Evolutionary conservation across 2,888 invertebrate species (phyloP).

Genomic region (Gastrophysa polygoni): DNA sequence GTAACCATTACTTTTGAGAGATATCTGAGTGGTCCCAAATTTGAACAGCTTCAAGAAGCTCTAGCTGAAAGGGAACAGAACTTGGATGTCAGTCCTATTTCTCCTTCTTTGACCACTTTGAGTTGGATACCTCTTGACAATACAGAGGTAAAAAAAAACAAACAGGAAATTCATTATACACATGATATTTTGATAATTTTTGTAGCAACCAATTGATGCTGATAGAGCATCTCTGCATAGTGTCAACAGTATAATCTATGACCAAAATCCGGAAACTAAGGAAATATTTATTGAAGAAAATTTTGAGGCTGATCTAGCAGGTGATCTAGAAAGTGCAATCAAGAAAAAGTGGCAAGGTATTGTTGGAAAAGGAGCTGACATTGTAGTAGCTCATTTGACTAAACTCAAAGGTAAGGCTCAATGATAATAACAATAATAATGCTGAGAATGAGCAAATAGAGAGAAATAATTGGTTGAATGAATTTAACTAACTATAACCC

Average conservation of each 20-base stretch:
- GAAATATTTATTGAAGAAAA: slow-evolving; percentile 58
- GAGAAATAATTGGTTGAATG: too few species aligned
- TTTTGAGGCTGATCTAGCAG: slow-evolving; percentile 58
- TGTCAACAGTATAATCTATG: slow-evolving; percentile 75
- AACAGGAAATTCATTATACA: too few species aligned
- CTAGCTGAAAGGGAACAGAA: slow-evolving; percentile 66
- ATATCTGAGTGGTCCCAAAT: slow-evolving; percentile 92
- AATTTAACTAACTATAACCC: too few species aligned
- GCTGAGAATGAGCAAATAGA: too few species aligned
- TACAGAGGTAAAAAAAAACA: slow-evolving; percentile 60
- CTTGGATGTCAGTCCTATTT: slow-evolving; percentile 62
- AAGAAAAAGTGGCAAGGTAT: slow-evolving; percentile 81
- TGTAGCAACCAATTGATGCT: slow-evolving; percentile 70
- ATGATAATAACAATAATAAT: too few species aligned
- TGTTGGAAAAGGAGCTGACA: slow-evolving; percentile 80
- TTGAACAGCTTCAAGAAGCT: slow-evolving; percentile 88
- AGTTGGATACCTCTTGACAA: slow-evolving; percentile 80
- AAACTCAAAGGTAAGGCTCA: slow-evolving; percentile 79
- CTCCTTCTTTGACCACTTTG: slow-evolving; percentile 80
- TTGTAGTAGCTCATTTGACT: slow-evolving; percentile 89
- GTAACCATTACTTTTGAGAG: slow-evolving; percentile 90
- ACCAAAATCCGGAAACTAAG: slow-evolving; percentile 56
- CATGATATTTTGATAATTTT: not conserved
- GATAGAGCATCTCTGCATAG: slow-evolving; percentile 82
- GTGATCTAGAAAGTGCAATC: slow-evolving; percentile 67